Base-by-base conservation (phyloP, 2,888 invertebrate genomes). In the Diarsia brunnea region DNA sequence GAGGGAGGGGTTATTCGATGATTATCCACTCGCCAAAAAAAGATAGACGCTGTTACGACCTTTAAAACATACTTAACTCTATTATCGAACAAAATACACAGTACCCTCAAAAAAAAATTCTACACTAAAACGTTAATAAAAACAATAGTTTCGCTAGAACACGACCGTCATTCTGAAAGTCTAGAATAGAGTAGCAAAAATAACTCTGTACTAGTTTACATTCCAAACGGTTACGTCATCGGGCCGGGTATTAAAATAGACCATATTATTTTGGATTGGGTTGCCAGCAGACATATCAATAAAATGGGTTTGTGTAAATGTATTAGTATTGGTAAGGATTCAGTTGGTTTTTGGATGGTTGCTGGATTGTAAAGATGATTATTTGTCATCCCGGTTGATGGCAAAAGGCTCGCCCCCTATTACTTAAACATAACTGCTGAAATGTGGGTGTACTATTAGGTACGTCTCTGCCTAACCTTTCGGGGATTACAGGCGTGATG, bases 211-310 rank as follows among this genome's bases (percentile, higher is more conserved):
- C 92, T 92, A 91, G 92, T 93, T 91, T 91, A 93, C 93, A 95
- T 95, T 94, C 95, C 94, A 75, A 82, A 69, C 43, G 31, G 88
- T 92, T 91, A 93, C 95, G 95, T 95, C 95, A 95, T 89, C 73
- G 43, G 69, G 85, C 75, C 71, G 43, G 66, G 75, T 84, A 88
- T 93, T 87, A 93, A 95, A 95, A 96, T 95, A 95, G 94, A 92
- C 90, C 85, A 77, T 83, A 94, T 94, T 94, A 95, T 95, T 95
- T 95, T 93, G 90, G 92, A 93, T 91, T 89, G 87, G 89, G 94
- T 94, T 95, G 95, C 95, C 95, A 95, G 90, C 93, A 93, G 93
- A 92, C 93, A 86, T 88, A 90, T 92, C 93, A 93, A 94, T 93
- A 93, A 94, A 92, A 90, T 91, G 88, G 85, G 87, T 86, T 87